phyloP scores from a whole-genome alignment of 2,888 invertebrate genomes.

The Kuschelorhynchus macadamiae region DNA sequence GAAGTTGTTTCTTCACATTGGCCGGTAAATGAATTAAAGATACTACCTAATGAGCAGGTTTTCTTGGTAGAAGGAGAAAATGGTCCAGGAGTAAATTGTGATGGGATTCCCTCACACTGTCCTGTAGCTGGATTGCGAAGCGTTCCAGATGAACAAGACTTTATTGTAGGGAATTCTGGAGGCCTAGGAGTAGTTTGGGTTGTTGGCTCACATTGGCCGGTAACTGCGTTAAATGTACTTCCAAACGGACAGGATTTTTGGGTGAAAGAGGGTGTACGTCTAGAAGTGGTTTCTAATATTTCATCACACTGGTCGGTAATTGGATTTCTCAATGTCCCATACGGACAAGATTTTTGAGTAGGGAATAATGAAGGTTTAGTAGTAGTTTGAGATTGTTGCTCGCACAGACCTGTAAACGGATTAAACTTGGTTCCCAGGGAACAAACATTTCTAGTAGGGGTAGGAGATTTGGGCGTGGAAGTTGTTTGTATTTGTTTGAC shows the following conservation, averaged over 20 bases:
- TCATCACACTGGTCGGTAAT: too few relatives aligned
- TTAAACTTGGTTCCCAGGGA: too few relatives aligned
- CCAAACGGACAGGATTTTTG: slow-evolving; percentile 32
- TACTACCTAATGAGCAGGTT: slow-evolving; percentile 12
- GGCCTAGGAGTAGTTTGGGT: neutral
- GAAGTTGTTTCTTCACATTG: slow-evolving; percentile 29
- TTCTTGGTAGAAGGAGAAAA: neutral
- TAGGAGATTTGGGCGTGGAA: neutral
- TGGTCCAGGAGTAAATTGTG: slow-evolving; percentile 13
- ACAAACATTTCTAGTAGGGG: neutral
- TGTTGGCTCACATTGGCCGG: slow-evolving; percentile 35
- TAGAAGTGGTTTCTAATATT: too few relatives aligned
- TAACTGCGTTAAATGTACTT: slow-evolving; percentile 18
- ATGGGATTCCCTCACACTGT: slow-evolving; percentile 15
- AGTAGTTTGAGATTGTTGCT: too few relatives aligned
- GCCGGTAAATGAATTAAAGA: slow-evolving; percentile 15
- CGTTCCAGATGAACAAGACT: slow-evolving; percentile 15
- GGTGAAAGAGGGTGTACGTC: too few relatives aligned
- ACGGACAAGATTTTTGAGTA: too few relatives aligned
- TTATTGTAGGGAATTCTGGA: neutral
- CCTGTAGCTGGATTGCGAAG: slow-evolving; percentile 8
- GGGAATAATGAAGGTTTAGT: too few relatives aligned
- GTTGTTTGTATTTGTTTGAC: too few relatives aligned
- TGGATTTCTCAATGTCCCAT: too few relatives aligned
- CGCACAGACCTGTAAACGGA: too few relatives aligned